Evolutionary conservation across 2,113 vertebrate genomes (phyloP).

Genomic region (Podilymbus podiceps): DNA sequence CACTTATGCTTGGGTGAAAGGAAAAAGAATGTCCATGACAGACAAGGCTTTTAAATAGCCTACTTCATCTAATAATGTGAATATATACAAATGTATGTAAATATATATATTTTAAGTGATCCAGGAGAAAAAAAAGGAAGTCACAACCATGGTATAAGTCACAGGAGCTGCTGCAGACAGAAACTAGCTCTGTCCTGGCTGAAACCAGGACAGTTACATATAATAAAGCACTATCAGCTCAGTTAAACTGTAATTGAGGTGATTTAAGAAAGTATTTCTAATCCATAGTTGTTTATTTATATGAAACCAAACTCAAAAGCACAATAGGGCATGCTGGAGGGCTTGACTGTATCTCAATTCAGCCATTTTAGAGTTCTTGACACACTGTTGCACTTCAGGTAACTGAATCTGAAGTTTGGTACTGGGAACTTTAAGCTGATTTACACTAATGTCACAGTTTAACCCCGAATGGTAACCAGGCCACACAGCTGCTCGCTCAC

Average conservation of each 20-base stretch:
- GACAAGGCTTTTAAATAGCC: background rate
- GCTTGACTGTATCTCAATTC: background rate
- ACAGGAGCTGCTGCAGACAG: too few relatives aligned
- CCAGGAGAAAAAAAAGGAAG: background rate
- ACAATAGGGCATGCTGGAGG: background rate
- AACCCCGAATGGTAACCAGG: too few relatives aligned
- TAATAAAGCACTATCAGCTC: background rate
- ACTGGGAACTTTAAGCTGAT: background rate
- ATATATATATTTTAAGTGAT: background rate
- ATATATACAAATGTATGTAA: accelerated
- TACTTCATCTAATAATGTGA: background rate
- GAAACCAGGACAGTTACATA: too few relatives aligned
- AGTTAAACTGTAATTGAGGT: background rate
- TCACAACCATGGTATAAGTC: background rate
- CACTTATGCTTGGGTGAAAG: background rate
- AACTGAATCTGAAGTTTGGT: background rate
- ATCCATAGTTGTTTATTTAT: background rate
- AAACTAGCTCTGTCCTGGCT: too few relatives aligned
- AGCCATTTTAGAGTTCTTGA: background rate
- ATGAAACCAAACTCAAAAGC: background rate
- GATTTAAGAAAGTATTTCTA: background rate
- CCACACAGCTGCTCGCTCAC: too few relatives aligned
- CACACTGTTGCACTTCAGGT: background rate
- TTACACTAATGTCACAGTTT: background rate
- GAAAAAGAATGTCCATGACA: background rate